Evolutionary conservation across 2,888 invertebrate species (phyloP).

Genomic region (Hypercompe scribonia): DNA sequence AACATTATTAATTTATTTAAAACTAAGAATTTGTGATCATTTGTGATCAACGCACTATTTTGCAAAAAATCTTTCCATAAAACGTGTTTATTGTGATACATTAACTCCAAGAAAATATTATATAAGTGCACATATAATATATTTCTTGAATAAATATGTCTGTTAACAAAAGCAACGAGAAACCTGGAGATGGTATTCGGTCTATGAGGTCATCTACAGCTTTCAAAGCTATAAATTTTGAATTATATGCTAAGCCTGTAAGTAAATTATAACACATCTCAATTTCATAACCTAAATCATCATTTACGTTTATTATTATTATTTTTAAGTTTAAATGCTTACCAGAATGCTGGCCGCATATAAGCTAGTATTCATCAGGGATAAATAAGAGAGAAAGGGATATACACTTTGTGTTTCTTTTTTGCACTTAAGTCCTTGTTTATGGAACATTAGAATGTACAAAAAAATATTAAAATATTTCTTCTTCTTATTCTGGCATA

Average conservation of each 20-base stretch:
- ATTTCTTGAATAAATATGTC: conserved; percentile 50
- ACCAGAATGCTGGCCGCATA: neutral
- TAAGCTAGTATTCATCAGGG: no score
- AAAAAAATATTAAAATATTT: no score
- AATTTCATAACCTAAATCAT: neutral
- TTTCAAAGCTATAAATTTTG: conserved; percentile 95
- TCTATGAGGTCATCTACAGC: conserved; percentile 91
- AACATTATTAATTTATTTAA: neutral
- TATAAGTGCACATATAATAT: neutral
- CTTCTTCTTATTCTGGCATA: no score
- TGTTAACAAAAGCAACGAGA: conserved; percentile 59
- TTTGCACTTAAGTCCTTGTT: neutral
- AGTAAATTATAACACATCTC: conserved; percentile 63
- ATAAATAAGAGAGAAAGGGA: no score
- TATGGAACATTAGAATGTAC: neutral
- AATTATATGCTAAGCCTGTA: conserved; percentile 96
- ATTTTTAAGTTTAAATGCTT: neutral
- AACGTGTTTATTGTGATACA: neutral
- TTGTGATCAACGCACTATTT: neutral
- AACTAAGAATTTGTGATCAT: neutral
- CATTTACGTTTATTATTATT: neutral
- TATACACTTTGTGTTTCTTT: no score
- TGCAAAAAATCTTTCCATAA: neutral
- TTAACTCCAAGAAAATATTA: neutral
- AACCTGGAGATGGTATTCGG: conserved; percentile 92